phyloP scores from a whole-genome alignment of 2,113 vertebrate genomes.

The Oncorhynchus keta region DNA sequence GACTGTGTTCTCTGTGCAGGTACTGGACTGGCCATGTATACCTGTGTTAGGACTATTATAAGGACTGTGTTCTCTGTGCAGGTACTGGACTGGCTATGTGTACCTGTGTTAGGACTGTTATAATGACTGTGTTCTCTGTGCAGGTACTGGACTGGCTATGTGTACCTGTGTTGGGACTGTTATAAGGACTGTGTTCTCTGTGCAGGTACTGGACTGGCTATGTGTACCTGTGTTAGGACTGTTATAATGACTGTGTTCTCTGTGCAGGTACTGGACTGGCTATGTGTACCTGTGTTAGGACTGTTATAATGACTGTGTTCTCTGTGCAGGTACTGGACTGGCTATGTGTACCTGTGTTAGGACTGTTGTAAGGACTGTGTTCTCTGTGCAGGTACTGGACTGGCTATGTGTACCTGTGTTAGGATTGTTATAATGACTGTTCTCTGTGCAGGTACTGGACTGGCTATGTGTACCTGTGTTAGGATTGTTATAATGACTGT shows the following conservation, averaged over 20 bases:
- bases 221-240: constrained; percentile 82
- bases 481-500: not conserved
- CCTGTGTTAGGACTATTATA: constrained; percentile 74
- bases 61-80: constrained; percentile 48
- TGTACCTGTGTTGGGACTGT: constrained; percentile 80
- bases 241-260: not conserved
- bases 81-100: constrained; percentile 92
- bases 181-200: not conserved
- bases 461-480: constrained; percentile 85
- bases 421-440: not conserved
- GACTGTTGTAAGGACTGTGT: too few relatives aligned
- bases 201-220: constrained; percentile 92
- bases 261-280: constrained; percentile 88
- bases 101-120: constrained; percentile 76
- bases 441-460: constrained; percentile 83
- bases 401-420: too few relatives aligned
- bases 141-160: constrained; percentile 92
- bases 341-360: constrained; percentile 90
- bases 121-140: constrained; percentile 12
- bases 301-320: not conserved
- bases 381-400: too few relatives aligned
- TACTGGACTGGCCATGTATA: constrained; percentile 90
- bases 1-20: constrained; percentile 59
- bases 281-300: constrained; percentile 87
- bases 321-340: constrained; percentile 85